These are phyloP conservation scores for Sebastes glaucus DNA, from an alignment of 2,797 vertebrate species.

Conservation along the genomic window DNA sequence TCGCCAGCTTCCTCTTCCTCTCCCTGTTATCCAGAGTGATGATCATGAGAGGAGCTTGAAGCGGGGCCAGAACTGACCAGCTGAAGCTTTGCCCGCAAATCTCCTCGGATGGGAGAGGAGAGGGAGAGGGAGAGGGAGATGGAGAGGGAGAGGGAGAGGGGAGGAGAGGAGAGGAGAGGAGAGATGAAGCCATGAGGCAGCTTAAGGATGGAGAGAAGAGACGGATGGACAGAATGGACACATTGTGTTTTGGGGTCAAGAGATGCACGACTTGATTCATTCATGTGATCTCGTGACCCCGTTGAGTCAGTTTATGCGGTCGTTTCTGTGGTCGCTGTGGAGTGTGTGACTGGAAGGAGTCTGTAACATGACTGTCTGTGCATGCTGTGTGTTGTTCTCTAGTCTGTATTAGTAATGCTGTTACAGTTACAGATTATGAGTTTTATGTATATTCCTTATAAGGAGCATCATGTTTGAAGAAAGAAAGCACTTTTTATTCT, in stretches of 20 bases:
- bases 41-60: conserved; percentile 51
- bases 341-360: not conserved
- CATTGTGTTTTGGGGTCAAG: conserved; percentile 50
- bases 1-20: conserved; percentile 3
- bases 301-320: conserved; percentile 31
- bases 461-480: not conserved
- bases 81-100: conserved; percentile 42
- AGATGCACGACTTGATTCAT: conserved; percentile 19
- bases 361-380: not conserved
- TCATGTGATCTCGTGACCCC: conserved; percentile 30
- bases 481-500: not conserved
- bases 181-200: not conserved
- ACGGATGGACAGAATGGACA: conserved; percentile 22
- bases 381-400: not conserved
- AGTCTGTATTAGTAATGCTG: not conserved
- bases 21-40: conserved; percentile 38
- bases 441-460: not conserved
- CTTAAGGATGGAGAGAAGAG: not conserved
- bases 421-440: not conserved
- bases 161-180: not conserved
- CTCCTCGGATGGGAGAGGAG: conserved; percentile 7
- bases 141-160: not conserved
- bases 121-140: not conserved
- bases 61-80: conserved; percentile 44
- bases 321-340: not conserved